Base-by-base conservation (phyloP, 2,113 vertebrate species). In the Alligator mississippiensis region DNA sequence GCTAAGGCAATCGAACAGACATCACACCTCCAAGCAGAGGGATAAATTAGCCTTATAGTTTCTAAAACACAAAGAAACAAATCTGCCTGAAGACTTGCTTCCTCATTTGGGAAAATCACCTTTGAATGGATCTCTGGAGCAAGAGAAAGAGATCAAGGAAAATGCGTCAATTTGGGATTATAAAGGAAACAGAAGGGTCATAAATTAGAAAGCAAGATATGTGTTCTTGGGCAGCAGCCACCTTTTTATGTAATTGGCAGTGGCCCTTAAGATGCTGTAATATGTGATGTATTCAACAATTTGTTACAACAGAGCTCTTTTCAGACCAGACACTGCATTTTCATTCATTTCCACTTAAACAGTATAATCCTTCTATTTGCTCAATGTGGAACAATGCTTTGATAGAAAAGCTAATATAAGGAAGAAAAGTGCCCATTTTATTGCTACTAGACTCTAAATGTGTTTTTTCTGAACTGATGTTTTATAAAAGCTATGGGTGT, bases 111-210 rank as follows among this genome's bases (percentile, higher is more conserved):
- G 87, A 96, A 96, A 95, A 90, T 97, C 94, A 93, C 93, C 91
- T 90, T 93, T 93, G 92, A 96, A 94, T 90, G n/a, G 70, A 91
- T 90, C 91, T 96, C 92, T 95, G 90, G 77, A 92, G 93, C 90
- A 84, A 88, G 61, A 94, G 94, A 93, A 89, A 95, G 82, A 95
- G 95, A 95, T 84, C 68, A 83, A 92, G 93, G 94, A 94, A 95
- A 96, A 97, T 92, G 86, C 90, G 93, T 88, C 78, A 86, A 83
- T 85, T 82, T 78, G 91, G 94, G 84, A 92, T 87, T 92, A 96
- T 92, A 90, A 94, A 97, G 96, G 96, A 97, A 97, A 89, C 91
- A 96, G 93, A 93, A 95, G 92, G 91, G 93, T 90, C 90, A 90
- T 97, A 96, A 97, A 98, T 92, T 87, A 88, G 83, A 93, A 89